A percentile compares a stretch with the other conserved stretches of the same genome.
Conservation (phyloP, 2,888 invertebrate genomes). For the Cecidostiba fungosa region DNA sequence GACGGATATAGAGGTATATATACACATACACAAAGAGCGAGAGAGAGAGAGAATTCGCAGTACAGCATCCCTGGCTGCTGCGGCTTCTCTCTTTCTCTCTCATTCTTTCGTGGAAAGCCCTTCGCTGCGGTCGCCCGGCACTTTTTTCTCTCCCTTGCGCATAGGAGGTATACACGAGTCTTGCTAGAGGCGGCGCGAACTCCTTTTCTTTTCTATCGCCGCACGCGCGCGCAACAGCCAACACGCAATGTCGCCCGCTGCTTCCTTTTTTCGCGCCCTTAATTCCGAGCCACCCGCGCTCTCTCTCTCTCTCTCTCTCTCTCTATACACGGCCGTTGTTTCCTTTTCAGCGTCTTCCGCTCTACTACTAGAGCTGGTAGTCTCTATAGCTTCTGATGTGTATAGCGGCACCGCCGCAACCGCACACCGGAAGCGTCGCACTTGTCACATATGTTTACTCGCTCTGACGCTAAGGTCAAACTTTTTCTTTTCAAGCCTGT, state of each 20-base stretch:
- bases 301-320: too few relatives aligned
- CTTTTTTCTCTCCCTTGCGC: constrained; percentile 4
- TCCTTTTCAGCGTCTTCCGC: neutral
- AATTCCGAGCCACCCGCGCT: neutral
- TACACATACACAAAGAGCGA: neutral
- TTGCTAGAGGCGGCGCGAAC: neutral
- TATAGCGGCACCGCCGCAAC: neutral
- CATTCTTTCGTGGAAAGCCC: neutral
- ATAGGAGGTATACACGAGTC: neutral
- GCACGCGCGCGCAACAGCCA: neutral
- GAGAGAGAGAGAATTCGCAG: neutral
- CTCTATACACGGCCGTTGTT: constrained; percentile 6
- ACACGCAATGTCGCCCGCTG: constrained; percentile 25
- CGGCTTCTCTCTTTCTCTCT: constrained; percentile 25
- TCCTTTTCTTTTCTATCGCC: neutral
- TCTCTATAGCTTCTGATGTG: neutral
- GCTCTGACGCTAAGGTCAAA: neutral
- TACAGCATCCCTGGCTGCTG: constrained; percentile 20
- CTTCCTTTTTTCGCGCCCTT: constrained; percentile 47
- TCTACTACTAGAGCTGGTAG: neutral
- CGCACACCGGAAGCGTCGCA: neutral
- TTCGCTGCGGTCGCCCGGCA: neutral
- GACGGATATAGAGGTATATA: neutral
- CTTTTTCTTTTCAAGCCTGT: neutral
- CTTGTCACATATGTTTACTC: constrained; percentile 13